Base-by-base conservation (phyloP, 2,888 invertebrate species). In the Acronicta aceris region DNA sequence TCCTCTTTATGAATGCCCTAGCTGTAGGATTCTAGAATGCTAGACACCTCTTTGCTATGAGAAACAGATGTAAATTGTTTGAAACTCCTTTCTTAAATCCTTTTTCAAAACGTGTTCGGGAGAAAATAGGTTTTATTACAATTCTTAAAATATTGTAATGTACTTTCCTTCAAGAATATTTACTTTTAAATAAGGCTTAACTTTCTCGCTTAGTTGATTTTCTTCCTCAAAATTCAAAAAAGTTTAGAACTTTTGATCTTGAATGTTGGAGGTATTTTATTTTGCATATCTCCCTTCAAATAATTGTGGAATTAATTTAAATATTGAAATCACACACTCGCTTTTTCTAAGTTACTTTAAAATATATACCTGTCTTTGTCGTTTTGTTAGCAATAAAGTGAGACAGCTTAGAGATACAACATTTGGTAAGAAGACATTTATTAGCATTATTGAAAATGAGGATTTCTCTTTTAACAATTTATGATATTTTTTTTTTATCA, bases 91-190 rank as follows among this genome's bases (percentile, higher is more conserved):
- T 59, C 38, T 55, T 3, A 43, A 69, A 55, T 49, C 15, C 50
- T 46, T 38, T 17, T 57, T 17, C n/a, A 48, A 65, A 57, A 51
- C 41, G 1, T 53, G 42, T 54, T 25, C 46, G 8, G 10, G 2
- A 16, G 27, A 16, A 30, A 57, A 54, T 38, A 52, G 27, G 13
- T 51, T 53, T 33, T 45, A 43, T 50, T 50, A 59, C 52, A 60
- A 60, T 75, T 47, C 42, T 40, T 59, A 52, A 58, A 56, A 48
- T 49, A 50, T 59, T 41, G 45, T 50, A 43, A 52, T 51, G 15
- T 49, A 71, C 68, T 64, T 72, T 72, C 60, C 48, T 49, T 61
- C 10, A 36, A 36, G 45, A 71, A 59, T 70, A 54, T 67, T 59
- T 53, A 60, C 38, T 63, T 72, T 59, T 65, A 40, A 75, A 50